Evolutionary conservation across 2,797 vertebrate genomes (phyloP).

Genomic region (Chiloscyllium punctatum): DNA sequence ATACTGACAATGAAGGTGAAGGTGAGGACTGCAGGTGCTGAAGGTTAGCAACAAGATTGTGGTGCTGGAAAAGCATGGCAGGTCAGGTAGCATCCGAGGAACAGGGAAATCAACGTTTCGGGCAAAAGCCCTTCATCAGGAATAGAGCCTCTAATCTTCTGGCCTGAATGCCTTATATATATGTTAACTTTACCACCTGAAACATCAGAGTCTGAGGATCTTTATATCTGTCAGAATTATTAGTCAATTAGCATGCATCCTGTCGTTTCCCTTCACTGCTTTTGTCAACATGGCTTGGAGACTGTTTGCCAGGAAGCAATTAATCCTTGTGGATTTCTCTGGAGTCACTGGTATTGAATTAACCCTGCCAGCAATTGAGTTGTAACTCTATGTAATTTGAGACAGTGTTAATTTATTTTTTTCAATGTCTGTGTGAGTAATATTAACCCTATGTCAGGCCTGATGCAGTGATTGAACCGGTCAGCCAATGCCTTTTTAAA

Average conservation of each 20-base stretch:
- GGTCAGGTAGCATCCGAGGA: no score
- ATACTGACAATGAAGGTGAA: no score
- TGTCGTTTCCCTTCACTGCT: background rate
- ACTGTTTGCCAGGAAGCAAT: background rate
- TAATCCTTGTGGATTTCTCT: background rate
- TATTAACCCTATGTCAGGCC: background rate
- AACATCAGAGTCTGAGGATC: background rate
- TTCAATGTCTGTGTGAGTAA: background rate
- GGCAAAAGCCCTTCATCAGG: no score
- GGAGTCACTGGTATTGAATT: background rate
- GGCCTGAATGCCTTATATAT: background rate
- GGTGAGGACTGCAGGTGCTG: no score
- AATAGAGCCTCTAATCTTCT: background rate
- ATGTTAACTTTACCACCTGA: background rate
- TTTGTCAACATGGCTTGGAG: background rate
- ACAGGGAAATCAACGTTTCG: no score
- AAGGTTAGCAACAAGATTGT: no score
- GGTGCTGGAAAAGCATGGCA: no score
- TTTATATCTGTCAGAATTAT: background rate
- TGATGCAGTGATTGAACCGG: background rate
- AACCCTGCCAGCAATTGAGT: background rate
- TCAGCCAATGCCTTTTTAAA: background rate
- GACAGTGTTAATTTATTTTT: background rate
- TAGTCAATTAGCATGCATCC: background rate
- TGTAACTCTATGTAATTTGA: background rate